Conservation (phyloP, 2,888 invertebrate genomes). For the Prosopocoilus inquinatus region DNA sequence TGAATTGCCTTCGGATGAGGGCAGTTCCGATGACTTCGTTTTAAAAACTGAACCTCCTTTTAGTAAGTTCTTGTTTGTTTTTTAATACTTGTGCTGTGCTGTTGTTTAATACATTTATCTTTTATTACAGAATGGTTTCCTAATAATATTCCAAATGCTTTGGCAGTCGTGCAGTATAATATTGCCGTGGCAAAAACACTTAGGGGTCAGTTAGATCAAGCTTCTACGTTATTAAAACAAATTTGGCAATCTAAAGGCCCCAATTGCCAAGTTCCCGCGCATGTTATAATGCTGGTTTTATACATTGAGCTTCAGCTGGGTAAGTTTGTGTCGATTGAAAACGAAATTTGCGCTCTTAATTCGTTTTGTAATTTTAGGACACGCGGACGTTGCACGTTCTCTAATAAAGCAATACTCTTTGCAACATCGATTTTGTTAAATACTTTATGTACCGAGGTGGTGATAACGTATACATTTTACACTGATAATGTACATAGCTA, state of each 20-base stretch:
- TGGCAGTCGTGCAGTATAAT: conserved; percentile 75
- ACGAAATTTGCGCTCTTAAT: not conserved
- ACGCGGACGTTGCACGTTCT: conserved; percentile 58
- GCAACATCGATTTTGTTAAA: conserved; percentile 39
- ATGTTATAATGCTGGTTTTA: conserved; percentile 63
- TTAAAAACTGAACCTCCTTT: conserved; percentile 45
- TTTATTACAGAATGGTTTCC: conserved; percentile 60
- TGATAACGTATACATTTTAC: no score
- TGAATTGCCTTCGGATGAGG: conserved; percentile 50
- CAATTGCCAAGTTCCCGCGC: conserved; percentile 56
- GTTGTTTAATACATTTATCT: not conserved
- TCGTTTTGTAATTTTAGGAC: conserved; percentile 48
- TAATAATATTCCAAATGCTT: conserved; percentile 61
- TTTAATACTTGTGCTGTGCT: not conserved
- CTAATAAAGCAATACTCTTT: conserved; percentile 63
- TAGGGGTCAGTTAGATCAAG: conserved; percentile 70
- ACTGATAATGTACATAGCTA: no score
- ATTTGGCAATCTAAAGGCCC: conserved; percentile 57
- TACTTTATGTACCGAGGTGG: no score
- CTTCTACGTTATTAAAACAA: conserved; percentile 47
- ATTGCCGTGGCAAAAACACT: conserved; percentile 73
- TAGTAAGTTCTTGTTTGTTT: conserved; percentile 33
- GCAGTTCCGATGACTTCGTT: conserved; percentile 48
- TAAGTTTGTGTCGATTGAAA: conserved; percentile 34
- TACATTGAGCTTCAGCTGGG: conserved; percentile 66